Evolutionary conservation across 2,888 invertebrate genomes (phyloP).

Genomic region (Ophion costatus): DNA sequence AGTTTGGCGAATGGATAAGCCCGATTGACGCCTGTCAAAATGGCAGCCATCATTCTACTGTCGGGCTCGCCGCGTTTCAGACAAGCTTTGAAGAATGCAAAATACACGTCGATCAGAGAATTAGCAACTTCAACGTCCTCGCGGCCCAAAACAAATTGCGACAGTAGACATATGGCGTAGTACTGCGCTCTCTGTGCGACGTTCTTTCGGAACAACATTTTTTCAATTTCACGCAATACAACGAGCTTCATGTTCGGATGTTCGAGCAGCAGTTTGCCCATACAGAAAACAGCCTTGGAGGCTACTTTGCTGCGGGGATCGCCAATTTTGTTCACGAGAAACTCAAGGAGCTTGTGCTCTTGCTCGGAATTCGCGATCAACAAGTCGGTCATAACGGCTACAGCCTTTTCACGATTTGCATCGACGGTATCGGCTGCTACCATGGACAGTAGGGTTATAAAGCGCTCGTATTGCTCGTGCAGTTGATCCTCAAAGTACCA

Average conservation of each 20-base stretch:
- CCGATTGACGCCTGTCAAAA: constrained; percentile 92
- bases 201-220: constrained; percentile 94
- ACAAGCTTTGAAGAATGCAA: constrained; percentile 97
- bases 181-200: constrained; percentile 94
- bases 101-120: constrained; percentile 95
- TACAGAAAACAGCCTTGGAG: constrained; percentile 93
- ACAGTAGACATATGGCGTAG: constrained; percentile 96
- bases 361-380: constrained; percentile 92
- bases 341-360: constrained; percentile 91
- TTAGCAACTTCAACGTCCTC: constrained; percentile 91
- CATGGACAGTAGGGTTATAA: constrained; percentile 89
- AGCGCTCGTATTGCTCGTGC: constrained; percentile 91
- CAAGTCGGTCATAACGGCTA: constrained; percentile 90
- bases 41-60: constrained; percentile 92
- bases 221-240: constrained; percentile 94
- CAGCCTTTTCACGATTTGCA: constrained; percentile 91
- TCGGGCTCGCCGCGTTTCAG: constrained; percentile 94
- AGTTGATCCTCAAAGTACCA: constrained; percentile 97
- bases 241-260: constrained; percentile 97
- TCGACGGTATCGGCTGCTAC: constrained; percentile 92
- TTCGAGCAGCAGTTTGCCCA: constrained; percentile 91
- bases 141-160: constrained; percentile 91
- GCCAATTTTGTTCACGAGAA: constrained; percentile 97
- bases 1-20: constrained; percentile 93
- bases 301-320: constrained; percentile 96